phyloP scores from a whole-genome alignment of 2,888 invertebrate species.

The Andrena camellia region DNA sequence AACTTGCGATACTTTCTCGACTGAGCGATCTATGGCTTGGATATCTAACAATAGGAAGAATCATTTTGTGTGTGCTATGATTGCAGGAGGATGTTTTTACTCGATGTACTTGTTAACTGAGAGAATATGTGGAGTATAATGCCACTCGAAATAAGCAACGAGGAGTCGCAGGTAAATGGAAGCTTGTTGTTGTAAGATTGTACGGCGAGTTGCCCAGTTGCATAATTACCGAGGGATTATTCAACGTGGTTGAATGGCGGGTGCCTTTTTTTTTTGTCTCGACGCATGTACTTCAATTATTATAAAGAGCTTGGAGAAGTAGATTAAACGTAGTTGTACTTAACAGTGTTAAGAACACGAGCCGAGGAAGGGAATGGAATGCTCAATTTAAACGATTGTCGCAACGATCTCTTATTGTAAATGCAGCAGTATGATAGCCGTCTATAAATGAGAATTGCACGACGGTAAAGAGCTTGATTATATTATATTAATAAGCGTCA shows the following conservation, averaged over 20 bases:
- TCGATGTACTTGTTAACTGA: too few relatives aligned
- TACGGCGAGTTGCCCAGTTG: not conserved
- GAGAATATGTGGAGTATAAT: too few relatives aligned
- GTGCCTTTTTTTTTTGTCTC: conserved; percentile 15
- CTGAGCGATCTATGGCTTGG: too few relatives aligned
- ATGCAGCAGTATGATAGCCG: conserved; percentile 5
- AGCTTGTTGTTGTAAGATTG: not conserved
- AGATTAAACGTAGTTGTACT: conserved; percentile 38
- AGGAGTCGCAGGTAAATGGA: too few relatives aligned
- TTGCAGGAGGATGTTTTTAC: too few relatives aligned
- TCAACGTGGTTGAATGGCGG: not conserved
- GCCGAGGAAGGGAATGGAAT: not conserved
- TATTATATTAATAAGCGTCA: not conserved
- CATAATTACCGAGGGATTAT: not conserved
- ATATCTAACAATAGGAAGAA: too few relatives aligned
- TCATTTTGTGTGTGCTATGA: too few relatives aligned
- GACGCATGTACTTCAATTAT: conserved; percentile 4
- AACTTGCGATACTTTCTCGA: not conserved
- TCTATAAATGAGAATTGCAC: not conserved
- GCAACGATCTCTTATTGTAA: conserved; percentile 31
- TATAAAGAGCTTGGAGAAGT: not conserved
- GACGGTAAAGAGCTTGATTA: not conserved
- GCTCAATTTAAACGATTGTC: conserved; percentile 30
- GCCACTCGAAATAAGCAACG: too few relatives aligned
- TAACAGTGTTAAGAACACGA: conserved; percentile 16